A percentile compares a stretch with the other conserved stretches of the same genome.
phyloP scores from a whole-genome alignment of 2,113 vertebrate species.

The Cinclus cinclus region DNA sequence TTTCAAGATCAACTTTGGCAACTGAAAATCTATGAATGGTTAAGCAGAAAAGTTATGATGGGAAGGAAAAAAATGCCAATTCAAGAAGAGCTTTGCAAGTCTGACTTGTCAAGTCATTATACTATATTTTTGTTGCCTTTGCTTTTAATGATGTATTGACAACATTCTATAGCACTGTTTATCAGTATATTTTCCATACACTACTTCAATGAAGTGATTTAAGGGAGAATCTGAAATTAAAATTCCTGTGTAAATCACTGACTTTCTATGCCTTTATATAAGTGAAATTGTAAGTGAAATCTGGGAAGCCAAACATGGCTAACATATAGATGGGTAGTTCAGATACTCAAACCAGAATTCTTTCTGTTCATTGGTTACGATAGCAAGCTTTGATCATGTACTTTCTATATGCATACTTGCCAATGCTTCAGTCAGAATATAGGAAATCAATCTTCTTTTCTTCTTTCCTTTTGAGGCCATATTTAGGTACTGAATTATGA shows the following conservation, averaged over 20 bases:
- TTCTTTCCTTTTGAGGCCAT: not conserved
- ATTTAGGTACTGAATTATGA: not conserved
- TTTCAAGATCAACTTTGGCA: not conserved
- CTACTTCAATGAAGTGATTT: not conserved
- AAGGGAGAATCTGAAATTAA: not conserved
- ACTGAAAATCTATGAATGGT: not conserved
- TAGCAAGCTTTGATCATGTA: not conserved
- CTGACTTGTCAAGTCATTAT: not conserved
- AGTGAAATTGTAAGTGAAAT: not conserved
- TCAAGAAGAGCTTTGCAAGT: not conserved
- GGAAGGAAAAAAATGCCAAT: not conserved
- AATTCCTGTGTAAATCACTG: not conserved
- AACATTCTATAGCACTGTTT: not conserved
- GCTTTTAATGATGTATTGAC: not conserved
- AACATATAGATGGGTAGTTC: not conserved
- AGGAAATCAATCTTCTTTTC: not conserved
- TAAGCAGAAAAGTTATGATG: not conserved
- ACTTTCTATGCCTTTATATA: not conserved
- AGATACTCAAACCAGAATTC: not conserved
- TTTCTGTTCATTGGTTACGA: not conserved
- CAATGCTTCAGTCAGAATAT: not conserved
- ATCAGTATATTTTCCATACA: not conserved
- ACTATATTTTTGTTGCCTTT: not conserved
- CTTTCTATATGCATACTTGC: not conserved
- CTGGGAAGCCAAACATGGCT: not conserved